phyloP scores from a whole-genome alignment of 2,113 vertebrate genomes.

The Pimephales promelas region DNA sequence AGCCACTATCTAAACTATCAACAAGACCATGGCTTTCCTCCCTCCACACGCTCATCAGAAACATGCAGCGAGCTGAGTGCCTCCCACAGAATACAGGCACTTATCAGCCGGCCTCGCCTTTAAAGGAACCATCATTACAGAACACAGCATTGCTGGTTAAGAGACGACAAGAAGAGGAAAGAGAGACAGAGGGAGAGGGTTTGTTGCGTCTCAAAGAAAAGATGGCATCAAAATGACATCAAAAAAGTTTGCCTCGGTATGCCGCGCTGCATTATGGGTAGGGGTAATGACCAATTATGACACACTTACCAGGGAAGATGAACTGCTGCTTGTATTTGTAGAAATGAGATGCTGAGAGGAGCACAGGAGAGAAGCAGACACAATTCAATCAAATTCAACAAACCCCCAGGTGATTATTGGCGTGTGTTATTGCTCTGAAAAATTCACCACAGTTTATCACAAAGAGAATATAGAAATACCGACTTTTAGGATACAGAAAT shows the following conservation, averaged over 20 bases:
- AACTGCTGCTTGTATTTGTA: slow-evolving; percentile 99
- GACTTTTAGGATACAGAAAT: not conserved
- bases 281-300: slow-evolving; percentile 58
- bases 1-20: slow-evolving; percentile 17
- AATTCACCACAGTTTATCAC: slow-evolving; percentile 6
- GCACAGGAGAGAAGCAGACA: slow-evolving; percentile 50
- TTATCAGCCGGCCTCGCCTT: slow-evolving; percentile 14
- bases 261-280: slow-evolving; percentile 59
- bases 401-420: slow-evolving; percentile 1
- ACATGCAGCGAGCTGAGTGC: slow-evolving; percentile 5
- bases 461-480: not conserved
- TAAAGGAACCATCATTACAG: slow-evolving; percentile 50
- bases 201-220: slow-evolving; percentile 51
- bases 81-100: slow-evolving; percentile 34
- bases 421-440: slow-evolving; percentile 16
- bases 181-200: slow-evolving; percentile 8
- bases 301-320: slow-evolving; percentile 93
- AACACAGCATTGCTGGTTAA: slow-evolving; percentile 38
- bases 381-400: slow-evolving; percentile 29
- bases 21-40: slow-evolving; percentile 26
- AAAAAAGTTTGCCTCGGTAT: slow-evolving; percentile 60
- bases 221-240: slow-evolving; percentile 59
- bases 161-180: not conserved
- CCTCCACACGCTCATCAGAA: slow-evolving; percentile 20
- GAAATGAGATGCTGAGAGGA: slow-evolving; percentile 89